Evolutionary conservation across 2,888 invertebrate genomes (phyloP).

Genomic region (Frankliniella fusca): DNA sequence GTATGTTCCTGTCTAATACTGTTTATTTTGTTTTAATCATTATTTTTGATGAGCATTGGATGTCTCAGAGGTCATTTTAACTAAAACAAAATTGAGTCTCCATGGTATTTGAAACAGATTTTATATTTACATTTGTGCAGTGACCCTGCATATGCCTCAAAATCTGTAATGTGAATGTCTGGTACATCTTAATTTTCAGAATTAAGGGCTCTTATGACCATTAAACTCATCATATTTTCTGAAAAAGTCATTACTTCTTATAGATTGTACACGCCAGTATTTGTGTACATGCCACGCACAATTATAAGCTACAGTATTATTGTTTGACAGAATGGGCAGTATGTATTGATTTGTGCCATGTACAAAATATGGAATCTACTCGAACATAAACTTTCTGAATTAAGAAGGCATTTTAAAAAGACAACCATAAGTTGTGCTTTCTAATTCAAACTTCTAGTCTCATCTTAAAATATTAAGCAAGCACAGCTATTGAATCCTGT

Average conservation of each 20-base stretch:
- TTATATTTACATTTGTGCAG: too few relatives aligned
- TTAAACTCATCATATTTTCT: not conserved
- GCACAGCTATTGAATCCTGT: not conserved
- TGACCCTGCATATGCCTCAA: too few relatives aligned
- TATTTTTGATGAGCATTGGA: too few relatives aligned
- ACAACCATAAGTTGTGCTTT: not conserved
- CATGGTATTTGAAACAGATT: too few relatives aligned
- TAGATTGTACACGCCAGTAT: not conserved
- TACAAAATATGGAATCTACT: constrained; percentile 9
- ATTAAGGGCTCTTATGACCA: too few relatives aligned
- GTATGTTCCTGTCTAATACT: too few relatives aligned
- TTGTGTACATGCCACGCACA: constrained; percentile 3
- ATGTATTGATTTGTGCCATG: constrained; percentile 2
- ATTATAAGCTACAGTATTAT: constrained; percentile 10
- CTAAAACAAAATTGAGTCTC: too few relatives aligned
- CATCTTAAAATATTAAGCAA: not conserved
- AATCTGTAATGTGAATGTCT: too few relatives aligned
- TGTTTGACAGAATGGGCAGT: not conserved
- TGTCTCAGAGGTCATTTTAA: too few relatives aligned
- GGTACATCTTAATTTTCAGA: too few relatives aligned
- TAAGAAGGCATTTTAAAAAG: not conserved
- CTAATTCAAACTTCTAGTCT: not conserved
- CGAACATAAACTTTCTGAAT: not conserved
- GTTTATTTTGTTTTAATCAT: too few relatives aligned
- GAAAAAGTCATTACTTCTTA: not conserved